Evolutionary conservation across 2,797 vertebrate species (phyloP).

Genomic region (Tympanoctomys barrerae): DNA sequence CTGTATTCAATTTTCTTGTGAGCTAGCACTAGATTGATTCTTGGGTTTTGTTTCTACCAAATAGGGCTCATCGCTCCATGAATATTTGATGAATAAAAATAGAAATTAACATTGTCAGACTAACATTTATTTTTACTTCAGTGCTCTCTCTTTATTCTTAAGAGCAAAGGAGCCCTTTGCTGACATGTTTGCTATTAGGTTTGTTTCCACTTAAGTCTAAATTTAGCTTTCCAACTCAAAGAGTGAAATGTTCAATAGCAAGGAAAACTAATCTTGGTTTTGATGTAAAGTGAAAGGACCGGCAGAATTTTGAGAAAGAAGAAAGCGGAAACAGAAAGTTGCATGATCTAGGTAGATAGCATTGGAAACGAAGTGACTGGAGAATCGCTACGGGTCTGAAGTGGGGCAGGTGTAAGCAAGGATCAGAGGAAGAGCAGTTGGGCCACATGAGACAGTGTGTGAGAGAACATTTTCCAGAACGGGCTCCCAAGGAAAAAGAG

Average conservation of each 20-base stretch:
- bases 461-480: background rate
- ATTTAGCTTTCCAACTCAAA: background rate
- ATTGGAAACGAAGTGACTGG: background rate
- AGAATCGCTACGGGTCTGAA: background rate
- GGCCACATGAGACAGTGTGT: background rate
- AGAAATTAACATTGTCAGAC: background rate
- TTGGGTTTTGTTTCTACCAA: background rate
- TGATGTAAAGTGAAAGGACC: background rate
- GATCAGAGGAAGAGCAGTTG: background rate
- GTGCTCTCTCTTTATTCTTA: background rate
- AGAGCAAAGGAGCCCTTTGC: background rate
- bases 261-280: background rate
- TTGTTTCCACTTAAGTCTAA: background rate
- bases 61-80: background rate
- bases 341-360: background rate
- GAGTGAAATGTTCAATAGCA: background rate
- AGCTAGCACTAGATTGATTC: background rate
- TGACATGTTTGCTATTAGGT: background rate
- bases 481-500: background rate
- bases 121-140: background rate
- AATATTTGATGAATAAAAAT: slow-evolving; percentile 20
- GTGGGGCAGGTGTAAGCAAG: background rate
- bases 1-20: slow-evolving; percentile 4
- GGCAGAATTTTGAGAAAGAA: background rate
- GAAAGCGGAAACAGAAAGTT: background rate